A percentile compares a stretch with the other conserved stretches of the same genome.
Evolutionary conservation across 2,113 vertebrate genomes (phyloP).

Genomic region (Tragelaphus buxtoni): DNA sequence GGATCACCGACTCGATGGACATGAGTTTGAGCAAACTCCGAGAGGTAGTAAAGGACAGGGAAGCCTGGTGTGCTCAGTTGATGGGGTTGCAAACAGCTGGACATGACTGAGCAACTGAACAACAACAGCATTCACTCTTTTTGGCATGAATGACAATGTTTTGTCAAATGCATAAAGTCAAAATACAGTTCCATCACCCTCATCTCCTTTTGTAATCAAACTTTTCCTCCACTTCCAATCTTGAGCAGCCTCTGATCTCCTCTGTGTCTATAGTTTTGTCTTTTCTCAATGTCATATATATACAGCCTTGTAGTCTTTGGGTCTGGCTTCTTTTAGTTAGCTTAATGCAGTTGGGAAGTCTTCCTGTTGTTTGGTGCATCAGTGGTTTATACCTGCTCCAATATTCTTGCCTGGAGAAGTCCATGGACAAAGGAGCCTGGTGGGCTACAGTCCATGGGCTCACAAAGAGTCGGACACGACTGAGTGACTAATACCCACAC

Average conservation of each 20-base stretch:
- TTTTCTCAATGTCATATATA: not conserved
- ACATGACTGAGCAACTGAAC: not conserved
- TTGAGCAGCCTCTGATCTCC: not conserved
- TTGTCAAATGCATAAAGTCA: not conserved
- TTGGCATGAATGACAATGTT: not conserved
- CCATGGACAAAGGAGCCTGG: not conserved
- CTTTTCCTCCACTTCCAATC: not conserved
- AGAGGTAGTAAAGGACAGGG: not conserved
- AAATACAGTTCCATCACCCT: not conserved
- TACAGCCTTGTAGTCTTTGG: not conserved
- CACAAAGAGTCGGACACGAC: not conserved
- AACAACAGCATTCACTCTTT: not conserved
- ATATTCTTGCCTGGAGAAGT: not conserved
- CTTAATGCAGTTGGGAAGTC: not conserved
- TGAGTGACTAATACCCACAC: not conserved
- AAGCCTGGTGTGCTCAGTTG: not conserved
- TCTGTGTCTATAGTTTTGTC: not conserved
- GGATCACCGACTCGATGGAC: not conserved
- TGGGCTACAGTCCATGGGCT: not conserved
- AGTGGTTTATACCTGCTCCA: not conserved
- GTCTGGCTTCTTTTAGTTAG: not conserved
- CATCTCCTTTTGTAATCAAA: not conserved
- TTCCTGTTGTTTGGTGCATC: not conserved
- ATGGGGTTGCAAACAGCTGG: not conserved
- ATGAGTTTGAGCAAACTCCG: not conserved